Base-by-base conservation (phyloP, 2,888 invertebrate species). In the Tiphia femorata region DNA sequence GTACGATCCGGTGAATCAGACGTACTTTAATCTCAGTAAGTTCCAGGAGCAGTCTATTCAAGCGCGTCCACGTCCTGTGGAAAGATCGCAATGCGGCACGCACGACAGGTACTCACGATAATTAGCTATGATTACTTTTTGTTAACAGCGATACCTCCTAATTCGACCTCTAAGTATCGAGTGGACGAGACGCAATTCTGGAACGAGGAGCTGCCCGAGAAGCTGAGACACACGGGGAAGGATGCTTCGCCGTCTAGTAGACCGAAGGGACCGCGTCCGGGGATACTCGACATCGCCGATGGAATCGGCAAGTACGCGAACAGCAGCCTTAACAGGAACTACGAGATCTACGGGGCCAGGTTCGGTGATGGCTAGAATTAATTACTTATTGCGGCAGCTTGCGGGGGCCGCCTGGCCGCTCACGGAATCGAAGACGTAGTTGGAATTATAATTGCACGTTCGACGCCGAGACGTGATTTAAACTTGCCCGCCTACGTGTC, bases 141-240 rank as follows among this genome's bases (percentile, higher is more conserved):
- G n/a, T n/a, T 41, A 83, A 14, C 85, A 93, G 96, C 91, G 54
- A 90, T 92, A 64, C 93, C 94, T 2, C 93, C 94, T 0, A 87
- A 86, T 33, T 86, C 91, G 33, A 89, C 90, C 53, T 88, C 89
- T 58, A 89, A 91, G 67, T 97, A 96, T 83, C 88, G 95, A 33
- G 87, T 90, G 4, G 89, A 90, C 62, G 91, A 92, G 75, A 90
- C 94, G 76, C 89, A 89, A 40, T 94, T 93, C 76, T 97, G 97
- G 97, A 90, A 93, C 66, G 90, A 94, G 49, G 88, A 89, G 33
- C 86, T 97, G 42, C 95, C 95, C 0, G 89, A 90, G 65, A 86
- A 91, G 73, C 88, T 89, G 71, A 86, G 84, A 65, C 86, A 84
- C 69, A 83, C 86, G 1, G 76, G 75, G 43, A 66, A 65, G 56